Evolutionary conservation across 2,113 vertebrate species (phyloP), one percentile per base, ranked within the genome.

Genomic region (Siniperca knerii): DNA sequence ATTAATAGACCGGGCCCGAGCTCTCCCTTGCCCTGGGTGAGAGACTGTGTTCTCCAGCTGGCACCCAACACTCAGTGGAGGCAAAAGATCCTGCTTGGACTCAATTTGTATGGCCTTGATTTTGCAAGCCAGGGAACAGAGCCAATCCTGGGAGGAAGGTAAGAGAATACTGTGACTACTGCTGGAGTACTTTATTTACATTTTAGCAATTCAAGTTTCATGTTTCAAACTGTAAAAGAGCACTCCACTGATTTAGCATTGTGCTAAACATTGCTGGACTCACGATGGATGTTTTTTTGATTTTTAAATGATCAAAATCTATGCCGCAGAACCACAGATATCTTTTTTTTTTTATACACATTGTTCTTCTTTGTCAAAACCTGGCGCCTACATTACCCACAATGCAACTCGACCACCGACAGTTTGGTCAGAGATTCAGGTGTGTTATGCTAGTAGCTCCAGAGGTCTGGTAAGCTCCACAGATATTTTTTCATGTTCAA

Each of bases 101-200:
- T 99, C 29, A 98, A 98, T 91, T 92, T 99, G 88, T 99, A 99
- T 0, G 98, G 98, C 46, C 95, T 98, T 93, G 98, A 99, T 84
- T 98, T 97, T 79, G 93, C 96, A 2, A 94, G 92, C 33, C 93
- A 96, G 75, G 96, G 95, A 11, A 90, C 96, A 0, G 97, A 99
- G 29, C 97, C 98, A 0, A 87, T 99, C 20, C 77, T 98, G 4
- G 98, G 98, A 2, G 85, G 82, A 90, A 97, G 97, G 98, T 99
- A 58, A 89, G 55, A 50, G n/a, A 37, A 77, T 20, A 25, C 25
- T 33, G 29, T 11, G 12, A 61, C 57, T 67, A 40, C 3, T 40
- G 33, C 44, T 65, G 40, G 8, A 25, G 55, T 42, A 74, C 8
- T 58, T 52, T 13, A 11, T 37, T 50, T 23, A 20, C 16, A n/a